phyloP scores from a whole-genome alignment of 2,888 invertebrate species.

The Minunthozetes semirufus region DNA sequence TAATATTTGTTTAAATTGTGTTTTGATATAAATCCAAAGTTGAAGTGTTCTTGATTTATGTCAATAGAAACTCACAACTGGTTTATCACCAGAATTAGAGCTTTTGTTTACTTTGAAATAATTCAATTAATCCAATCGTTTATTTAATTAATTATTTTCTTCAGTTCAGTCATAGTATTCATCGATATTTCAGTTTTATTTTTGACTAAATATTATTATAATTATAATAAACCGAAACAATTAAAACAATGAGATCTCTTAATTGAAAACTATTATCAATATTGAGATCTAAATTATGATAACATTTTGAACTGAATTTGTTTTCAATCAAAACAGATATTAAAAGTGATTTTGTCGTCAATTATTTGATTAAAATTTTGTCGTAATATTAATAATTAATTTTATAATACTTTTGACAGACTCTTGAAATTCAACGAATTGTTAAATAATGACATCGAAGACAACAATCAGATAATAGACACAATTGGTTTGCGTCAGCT shows the following conservation, averaged over 20 bases:
- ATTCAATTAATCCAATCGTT: not conserved
- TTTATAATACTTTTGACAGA: not conserved
- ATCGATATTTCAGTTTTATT: not conserved
- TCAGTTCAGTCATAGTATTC: not conserved
- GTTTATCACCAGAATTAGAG: not conserved
- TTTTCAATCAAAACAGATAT: not conserved
- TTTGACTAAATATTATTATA: not conserved
- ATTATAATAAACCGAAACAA: no score
- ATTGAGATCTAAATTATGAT: not conserved
- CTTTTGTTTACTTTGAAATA: not conserved
- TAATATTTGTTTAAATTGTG: not conserved
- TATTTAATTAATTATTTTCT: not conserved
- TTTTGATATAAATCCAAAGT: not conserved
- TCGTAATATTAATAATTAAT: no score
- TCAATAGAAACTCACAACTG: not conserved
- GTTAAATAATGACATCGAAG: conserved; percentile 12
- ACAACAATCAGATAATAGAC: not conserved
- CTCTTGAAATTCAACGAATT: conserved; percentile 31
- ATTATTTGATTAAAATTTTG: not conserved
- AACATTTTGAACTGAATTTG: conserved; percentile 14
- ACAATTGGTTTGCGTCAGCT: conserved; percentile 21
- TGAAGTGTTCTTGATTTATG: not conserved
- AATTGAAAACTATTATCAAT: not conserved
- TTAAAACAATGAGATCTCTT: no score
- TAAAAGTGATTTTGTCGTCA: not conserved